These are phyloP conservation scores for Babylonia areolata DNA, from an alignment of 1,140 invertebrate genomes.

Conservation along the genomic window DNA sequence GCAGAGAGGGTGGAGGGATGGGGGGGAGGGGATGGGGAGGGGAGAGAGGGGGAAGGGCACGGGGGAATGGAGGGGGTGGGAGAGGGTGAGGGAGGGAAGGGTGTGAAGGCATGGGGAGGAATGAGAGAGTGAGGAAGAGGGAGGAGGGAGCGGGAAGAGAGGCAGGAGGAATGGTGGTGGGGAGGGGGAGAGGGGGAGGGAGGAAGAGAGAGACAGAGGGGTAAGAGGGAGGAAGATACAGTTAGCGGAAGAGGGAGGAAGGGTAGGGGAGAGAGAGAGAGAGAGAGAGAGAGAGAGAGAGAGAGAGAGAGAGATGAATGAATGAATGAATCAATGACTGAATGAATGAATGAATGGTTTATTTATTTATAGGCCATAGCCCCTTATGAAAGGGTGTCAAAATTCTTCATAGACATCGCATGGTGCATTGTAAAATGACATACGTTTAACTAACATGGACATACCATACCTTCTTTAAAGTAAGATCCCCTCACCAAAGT, in stretches of 20 bases:
- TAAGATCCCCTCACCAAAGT: too few relatives aligned
- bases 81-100: not conserved
- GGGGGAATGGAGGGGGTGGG: not conserved
- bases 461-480: too few relatives aligned
- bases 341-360: too few relatives aligned
- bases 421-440: too few relatives aligned
- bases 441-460: too few relatives aligned
- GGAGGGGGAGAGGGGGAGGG: not conserved
- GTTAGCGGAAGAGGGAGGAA: not conserved
- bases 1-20: not conserved
- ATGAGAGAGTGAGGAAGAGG: not conserved
- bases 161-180: not conserved
- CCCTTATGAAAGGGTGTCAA: too few relatives aligned
- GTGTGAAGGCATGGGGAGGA: not conserved
- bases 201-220: not conserved
- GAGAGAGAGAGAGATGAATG: not conserved
- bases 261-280: not conserved
- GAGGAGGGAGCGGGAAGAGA: not conserved
- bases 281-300: slow-evolving; percentile 2
- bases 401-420: too few relatives aligned
- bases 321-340: too few relatives aligned
- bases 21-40: not conserved
- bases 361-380: too few relatives aligned
- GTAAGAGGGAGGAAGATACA: not conserved
- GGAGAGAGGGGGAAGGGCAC: not conserved